phyloP scores from a whole-genome alignment of 1,140 invertebrate genomes.

The Hestina assimilis region DNA sequence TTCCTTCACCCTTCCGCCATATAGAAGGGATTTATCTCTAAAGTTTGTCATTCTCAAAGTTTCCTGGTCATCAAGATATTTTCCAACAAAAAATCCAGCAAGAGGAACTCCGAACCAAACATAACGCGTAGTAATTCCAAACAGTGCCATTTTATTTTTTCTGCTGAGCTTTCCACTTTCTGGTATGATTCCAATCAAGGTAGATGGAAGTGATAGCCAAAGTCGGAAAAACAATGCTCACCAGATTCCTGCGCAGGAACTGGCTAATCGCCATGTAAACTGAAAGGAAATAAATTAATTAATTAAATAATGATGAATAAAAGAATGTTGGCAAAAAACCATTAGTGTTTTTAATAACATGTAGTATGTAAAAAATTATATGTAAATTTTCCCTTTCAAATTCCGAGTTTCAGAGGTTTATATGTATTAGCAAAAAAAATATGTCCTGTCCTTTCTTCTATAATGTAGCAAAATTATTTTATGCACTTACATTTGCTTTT shows the following conservation, averaged over 20 bases:
- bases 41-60: slow-evolving; percentile 83
- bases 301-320: background rate
- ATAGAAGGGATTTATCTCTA: slow-evolving; percentile 88
- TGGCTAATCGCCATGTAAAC: slow-evolving; percentile 64
- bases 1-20: slow-evolving; percentile 81
- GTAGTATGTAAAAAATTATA: too few species aligned
- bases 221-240: slow-evolving; percentile 82
- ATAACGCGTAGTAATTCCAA: slow-evolving; percentile 75
- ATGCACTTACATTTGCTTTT: too few species aligned
- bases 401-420: too few species aligned
- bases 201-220: slow-evolving; percentile 79
- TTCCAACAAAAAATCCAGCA: slow-evolving; percentile 80
- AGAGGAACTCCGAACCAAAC: slow-evolving; percentile 75
- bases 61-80: slow-evolving; percentile 83
- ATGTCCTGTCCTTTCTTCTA: too few species aligned
- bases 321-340: too few species aligned
- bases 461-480: too few species aligned
- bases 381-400: too few species aligned
- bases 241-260: slow-evolving; percentile 79
- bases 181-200: slow-evolving; percentile 84
- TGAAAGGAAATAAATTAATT: slow-evolving; percentile 32
- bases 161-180: slow-evolving; percentile 82
- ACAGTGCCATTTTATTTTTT: slow-evolving; percentile 72
- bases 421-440: too few species aligned
- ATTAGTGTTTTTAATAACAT: too few species aligned